These are phyloP conservation scores for Prionailurus bengalensis DNA, from an alignment of 2,113 vertebrate genomes.

Conservation along the genomic window DNA sequence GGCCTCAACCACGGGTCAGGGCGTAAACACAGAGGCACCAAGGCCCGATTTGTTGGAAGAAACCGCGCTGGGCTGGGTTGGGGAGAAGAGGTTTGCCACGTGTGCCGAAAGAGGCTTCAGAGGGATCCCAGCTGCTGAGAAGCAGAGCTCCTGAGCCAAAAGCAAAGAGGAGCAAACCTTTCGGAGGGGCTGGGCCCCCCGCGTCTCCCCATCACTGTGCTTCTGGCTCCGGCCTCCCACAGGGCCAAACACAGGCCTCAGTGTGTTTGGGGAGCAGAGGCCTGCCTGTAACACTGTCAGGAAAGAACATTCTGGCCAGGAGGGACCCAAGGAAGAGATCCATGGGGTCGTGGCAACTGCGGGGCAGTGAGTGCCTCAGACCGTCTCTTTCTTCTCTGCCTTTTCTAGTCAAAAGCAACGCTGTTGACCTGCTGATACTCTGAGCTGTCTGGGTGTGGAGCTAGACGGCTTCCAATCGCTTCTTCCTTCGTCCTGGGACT, in stretches of 20 bases:
- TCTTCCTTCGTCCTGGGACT: background rate
- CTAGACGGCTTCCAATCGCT: background rate
- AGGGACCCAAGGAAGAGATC: background rate
- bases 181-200: background rate
- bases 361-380: background rate
- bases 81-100: background rate
- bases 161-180: background rate
- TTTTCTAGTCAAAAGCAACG: background rate
- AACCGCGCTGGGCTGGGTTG: background rate
- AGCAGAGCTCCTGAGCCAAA: background rate
- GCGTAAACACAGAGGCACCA: constrained; percentile 81
- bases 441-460: background rate
- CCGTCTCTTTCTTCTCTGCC: background rate
- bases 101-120: background rate
- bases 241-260: background rate
- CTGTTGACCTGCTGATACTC: background rate
- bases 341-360: background rate
- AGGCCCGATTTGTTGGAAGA: constrained; percentile 27
- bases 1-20: constrained; percentile 68
- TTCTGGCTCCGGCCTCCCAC: background rate
- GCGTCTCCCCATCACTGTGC: accelerated
- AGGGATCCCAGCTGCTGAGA: background rate
- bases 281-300: no score
- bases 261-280: background rate
- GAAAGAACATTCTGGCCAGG: background rate